phyloP scores from a whole-genome alignment of 2,888 invertebrate genomes.

The Hydriomena furcata region DNA sequence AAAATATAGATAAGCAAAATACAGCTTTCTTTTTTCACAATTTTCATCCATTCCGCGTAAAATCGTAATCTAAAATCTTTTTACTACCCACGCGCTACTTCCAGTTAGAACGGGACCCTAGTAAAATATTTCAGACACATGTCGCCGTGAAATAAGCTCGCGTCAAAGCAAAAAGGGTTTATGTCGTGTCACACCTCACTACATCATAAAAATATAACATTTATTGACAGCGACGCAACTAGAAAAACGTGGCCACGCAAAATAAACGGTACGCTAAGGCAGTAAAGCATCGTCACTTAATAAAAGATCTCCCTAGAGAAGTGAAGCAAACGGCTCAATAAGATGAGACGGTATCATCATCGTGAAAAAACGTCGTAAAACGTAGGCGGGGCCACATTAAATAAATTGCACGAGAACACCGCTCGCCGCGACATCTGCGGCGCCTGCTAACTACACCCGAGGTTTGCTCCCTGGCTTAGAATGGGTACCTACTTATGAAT shows the following conservation, averaged over 20 bases:
- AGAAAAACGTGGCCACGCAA: slow-evolving; percentile 41
- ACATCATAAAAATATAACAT: slow-evolving; percentile 38
- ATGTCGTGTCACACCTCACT: slow-evolving; percentile 27
- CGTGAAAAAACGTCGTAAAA: slow-evolving; percentile 72
- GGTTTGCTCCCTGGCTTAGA: slow-evolving; percentile 31
- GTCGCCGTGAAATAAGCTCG: slow-evolving; percentile 10
- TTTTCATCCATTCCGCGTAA: neutral
- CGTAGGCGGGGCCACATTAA: slow-evolving; percentile 69
- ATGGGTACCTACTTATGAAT: slow-evolving; percentile 28
- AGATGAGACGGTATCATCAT: slow-evolving; percentile 73
- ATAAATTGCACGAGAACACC: slow-evolving; percentile 75
- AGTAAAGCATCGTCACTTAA: slow-evolving; percentile 71
- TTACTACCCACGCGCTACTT: slow-evolving; percentile 8
- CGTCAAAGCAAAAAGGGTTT: slow-evolving; percentile 25
- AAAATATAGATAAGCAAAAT: no score
- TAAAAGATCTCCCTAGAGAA: slow-evolving; percentile 70
- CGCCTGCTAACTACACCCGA: slow-evolving; percentile 45
- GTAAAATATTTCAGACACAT: slow-evolving; percentile 14
- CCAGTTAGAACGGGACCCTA: neutral
- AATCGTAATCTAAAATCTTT: slow-evolving; percentile 3
- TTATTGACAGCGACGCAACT: slow-evolving; percentile 42
- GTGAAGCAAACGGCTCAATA: slow-evolving; percentile 75
- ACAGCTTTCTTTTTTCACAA: no score
- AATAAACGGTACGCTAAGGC: slow-evolving; percentile 52
- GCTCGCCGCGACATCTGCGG: slow-evolving; percentile 63